Percentiles rank a stretch among this genome's conserved stretches.
Conservation (phyloP, 2,888 invertebrate genomes). For the Pterostichus madidus region DNA sequence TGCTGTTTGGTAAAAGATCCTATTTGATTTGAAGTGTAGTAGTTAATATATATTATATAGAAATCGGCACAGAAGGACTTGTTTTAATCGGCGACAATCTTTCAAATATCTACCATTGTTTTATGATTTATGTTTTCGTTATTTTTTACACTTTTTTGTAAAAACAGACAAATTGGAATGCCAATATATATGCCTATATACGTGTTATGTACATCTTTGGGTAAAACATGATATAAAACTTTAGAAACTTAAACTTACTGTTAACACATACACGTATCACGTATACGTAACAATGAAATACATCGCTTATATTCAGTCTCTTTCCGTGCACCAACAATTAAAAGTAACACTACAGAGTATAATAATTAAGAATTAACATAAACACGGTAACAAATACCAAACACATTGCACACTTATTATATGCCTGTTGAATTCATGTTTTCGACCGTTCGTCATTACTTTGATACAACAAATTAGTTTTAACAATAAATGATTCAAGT, state of each 20-base stretch:
- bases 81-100: constrained; percentile 54
- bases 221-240: constrained; percentile 63
- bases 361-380: constrained; percentile 47
- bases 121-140: constrained; percentile 21
- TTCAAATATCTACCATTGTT: constrained; percentile 42
- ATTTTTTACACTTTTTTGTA: constrained; percentile 43
- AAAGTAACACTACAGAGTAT: constrained; percentile 62
- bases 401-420: constrained; percentile 53
- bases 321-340: constrained; percentile 64
- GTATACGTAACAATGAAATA: constrained; percentile 65
- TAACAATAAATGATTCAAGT: constrained; percentile 30
- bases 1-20: constrained; percentile 13
- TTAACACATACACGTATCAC: constrained; percentile 64
- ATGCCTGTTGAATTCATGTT: constrained; percentile 55
- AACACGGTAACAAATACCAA: constrained; percentile 48
- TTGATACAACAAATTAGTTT: constrained; percentile 33
- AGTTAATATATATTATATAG: background rate
- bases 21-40: constrained; percentile 33
- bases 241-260: constrained; percentile 61
- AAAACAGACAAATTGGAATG: constrained; percentile 57
- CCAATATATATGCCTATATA: constrained; percentile 56
- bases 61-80: constrained; percentile 53
- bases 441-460: constrained; percentile 45
- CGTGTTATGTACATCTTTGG: constrained; percentile 61
- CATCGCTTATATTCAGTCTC: constrained; percentile 63